A percentile compares a stretch with the other conserved stretches of the same genome.
phyloP scores from a whole-genome alignment of 2,797 vertebrate species.

The Epinephelus malabaricus region DNA sequence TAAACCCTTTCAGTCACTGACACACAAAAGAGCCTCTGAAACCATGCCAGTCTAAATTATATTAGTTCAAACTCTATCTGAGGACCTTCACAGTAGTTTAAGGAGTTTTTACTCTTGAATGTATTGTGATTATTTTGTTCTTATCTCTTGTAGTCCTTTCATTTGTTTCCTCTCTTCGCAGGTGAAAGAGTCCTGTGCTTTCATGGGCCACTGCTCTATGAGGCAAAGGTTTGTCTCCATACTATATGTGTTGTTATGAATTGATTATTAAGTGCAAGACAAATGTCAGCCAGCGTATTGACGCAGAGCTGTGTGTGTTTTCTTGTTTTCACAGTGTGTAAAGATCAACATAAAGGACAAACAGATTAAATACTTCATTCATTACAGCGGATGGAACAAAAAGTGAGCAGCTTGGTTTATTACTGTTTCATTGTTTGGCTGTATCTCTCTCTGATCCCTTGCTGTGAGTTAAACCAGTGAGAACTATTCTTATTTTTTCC shows the following conservation, averaged over 20 bases:
- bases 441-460: neutral
- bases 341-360: constrained; percentile 99
- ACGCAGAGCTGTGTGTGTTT: constrained; percentile 13
- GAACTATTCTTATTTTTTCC: neutral
- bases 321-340: constrained; percentile 90
- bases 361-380: constrained; percentile 99
- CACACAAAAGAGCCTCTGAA: constrained; percentile 15
- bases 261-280: constrained; percentile 5
- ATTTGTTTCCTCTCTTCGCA: constrained; percentile 76
- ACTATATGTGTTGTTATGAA: neutral
- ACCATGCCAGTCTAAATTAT: neutral
- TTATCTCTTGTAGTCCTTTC: neutral
- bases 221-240: constrained; percentile 93
- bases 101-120: neutral
- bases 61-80: too few relatives aligned
- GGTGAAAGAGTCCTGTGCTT: constrained; percentile 99
- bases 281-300: constrained; percentile 7
- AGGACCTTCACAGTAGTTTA: neutral
- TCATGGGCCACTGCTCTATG: constrained; percentile 99
- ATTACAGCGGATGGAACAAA: constrained; percentile 99
- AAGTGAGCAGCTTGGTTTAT: constrained; percentile 89
- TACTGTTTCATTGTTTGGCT: neutral
- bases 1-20: neutral
- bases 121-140: neutral
- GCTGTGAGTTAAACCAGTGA: neutral